Conservation (phyloP, 1,140 invertebrate genomes). For the Varroa destructor region DNA sequence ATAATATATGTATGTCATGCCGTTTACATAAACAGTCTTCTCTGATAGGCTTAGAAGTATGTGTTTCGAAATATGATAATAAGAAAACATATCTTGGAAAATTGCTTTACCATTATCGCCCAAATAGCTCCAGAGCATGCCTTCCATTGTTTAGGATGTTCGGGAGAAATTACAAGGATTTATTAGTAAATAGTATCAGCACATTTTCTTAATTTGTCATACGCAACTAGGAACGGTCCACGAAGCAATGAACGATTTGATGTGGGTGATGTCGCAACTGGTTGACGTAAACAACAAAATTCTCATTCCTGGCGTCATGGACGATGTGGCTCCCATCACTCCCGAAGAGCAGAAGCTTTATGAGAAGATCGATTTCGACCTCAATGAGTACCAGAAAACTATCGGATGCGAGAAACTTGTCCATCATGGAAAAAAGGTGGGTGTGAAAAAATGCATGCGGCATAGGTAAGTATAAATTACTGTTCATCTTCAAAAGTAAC, state of each 20-base stretch:
- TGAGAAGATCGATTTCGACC: constrained; percentile 74
- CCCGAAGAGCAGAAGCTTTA: constrained; percentile 64
- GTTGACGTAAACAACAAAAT: constrained; percentile 72
- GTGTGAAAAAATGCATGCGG: constrained; percentile 54
- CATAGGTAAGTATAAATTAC: constrained; percentile 78
- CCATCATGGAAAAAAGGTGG: constrained; percentile 38
- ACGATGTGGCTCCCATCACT: constrained; percentile 59
- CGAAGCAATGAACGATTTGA: constrained; percentile 75
- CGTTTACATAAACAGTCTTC: neutral
- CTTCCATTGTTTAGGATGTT: neutral
- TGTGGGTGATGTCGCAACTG: constrained; percentile 65
- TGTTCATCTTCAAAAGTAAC: constrained; percentile 58
- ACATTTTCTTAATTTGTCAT: too few species aligned
- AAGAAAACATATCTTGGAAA: neutral
- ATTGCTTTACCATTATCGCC: too few species aligned
- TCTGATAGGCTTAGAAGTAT: neutral
- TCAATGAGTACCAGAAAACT: constrained; percentile 58
- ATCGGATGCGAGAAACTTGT: constrained; percentile 46
- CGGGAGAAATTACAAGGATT: too few species aligned
- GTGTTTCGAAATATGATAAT: neutral
- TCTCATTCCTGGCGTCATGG: constrained; percentile 59
- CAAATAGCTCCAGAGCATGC: too few species aligned
- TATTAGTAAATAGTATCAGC: too few species aligned
- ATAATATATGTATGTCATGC: too few species aligned
- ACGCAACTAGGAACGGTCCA: constrained; percentile 38